These are phyloP conservation scores for Potorous gilbertii DNA, from an alignment of 2,797 vertebrate species.

Conservation along the genomic window DNA sequence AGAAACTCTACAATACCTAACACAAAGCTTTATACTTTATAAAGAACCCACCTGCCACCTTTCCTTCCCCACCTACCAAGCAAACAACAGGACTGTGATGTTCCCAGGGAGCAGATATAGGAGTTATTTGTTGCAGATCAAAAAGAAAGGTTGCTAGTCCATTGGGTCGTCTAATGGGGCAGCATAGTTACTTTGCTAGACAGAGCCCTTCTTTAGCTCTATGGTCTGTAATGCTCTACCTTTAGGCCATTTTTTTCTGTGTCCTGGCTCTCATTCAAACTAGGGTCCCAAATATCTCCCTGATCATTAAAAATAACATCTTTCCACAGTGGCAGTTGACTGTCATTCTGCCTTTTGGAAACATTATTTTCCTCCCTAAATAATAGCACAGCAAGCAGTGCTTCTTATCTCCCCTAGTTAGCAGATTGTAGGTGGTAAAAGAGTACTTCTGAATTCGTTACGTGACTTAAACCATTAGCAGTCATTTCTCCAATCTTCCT, in stretches of 20 bases:
- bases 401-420: neutral
- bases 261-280: conserved; percentile 12
- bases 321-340: conserved; percentile 16
- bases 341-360: conserved; percentile 30
- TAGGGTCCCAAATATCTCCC: neutral
- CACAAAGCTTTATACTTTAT: neutral
- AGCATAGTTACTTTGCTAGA: conserved; percentile 36
- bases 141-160: neutral
- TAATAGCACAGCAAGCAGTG: neutral
- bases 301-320: conserved; percentile 35
- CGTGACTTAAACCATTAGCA: conserved; percentile 40
- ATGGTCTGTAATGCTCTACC: conserved; percentile 22
- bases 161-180: neutral
- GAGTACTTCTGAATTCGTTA: conserved; percentile 29
- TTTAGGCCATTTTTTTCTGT: conserved; percentile 36
- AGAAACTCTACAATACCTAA: neutral
- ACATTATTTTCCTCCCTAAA: neutral
- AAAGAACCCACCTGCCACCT: neutral
- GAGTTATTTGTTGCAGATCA: conserved; percentile 13
- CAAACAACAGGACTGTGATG: conserved; percentile 22
- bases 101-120: conserved; percentile 13
- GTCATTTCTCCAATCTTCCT: conserved; percentile 36
- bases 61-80: conserved; percentile 40
- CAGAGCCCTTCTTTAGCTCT: conserved; percentile 26
- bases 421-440: conserved; percentile 42